Evolutionary conservation across 2,797 vertebrate species (phyloP), one percentile per base, ranked within the genome.

Genomic region (Anguilla anguilla): DNA sequence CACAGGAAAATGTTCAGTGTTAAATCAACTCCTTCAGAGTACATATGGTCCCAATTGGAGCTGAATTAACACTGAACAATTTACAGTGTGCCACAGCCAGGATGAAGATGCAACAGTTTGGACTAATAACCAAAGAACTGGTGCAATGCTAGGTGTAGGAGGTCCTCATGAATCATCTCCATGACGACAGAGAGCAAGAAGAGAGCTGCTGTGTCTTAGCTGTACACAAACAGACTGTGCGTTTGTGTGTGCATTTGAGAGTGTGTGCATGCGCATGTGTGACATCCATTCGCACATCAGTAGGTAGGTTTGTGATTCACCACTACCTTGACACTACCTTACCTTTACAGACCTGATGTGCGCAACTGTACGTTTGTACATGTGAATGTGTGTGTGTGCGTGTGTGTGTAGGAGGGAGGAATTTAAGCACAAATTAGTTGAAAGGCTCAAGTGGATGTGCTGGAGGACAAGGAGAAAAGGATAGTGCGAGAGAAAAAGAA

Each of bases 121-220:
- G 22, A 22, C 53, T 17, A 51, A 31, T 57, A 51, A 31, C 31
- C 31, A 31, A 31, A 31, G 31, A 79, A 4, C 69, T 57, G 22
- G 39, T 31, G 19, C 3, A 57, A 79, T 31, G 25, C 9, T 67
- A 67, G 35, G 43, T 74, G n/a, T n/a, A n/a, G n/a, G n/a, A n/a
- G n/a, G 7, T 25, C 7, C 77, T 43, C 0, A 43, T 49, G 90
- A 93, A 89, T 89, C 77, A 89, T 93, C 92, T 85, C 93, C 91
- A 90, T 91, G 91, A 88, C 91, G 89, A 94, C 91, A 49, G 82
- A 85, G 86, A 82, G 61, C 13, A n/a, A 49, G 85, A 87, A 51
- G 49, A 83, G 31, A 57, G 72, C 35, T 72, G 74, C 3, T 64
- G 17, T 31, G 55, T 25, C 10, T 19, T 49, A 2, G 84, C 55